These are phyloP conservation scores for Leuctra nigra DNA, from an alignment of 2,888 invertebrate species.

Conservation along the genomic window DNA sequence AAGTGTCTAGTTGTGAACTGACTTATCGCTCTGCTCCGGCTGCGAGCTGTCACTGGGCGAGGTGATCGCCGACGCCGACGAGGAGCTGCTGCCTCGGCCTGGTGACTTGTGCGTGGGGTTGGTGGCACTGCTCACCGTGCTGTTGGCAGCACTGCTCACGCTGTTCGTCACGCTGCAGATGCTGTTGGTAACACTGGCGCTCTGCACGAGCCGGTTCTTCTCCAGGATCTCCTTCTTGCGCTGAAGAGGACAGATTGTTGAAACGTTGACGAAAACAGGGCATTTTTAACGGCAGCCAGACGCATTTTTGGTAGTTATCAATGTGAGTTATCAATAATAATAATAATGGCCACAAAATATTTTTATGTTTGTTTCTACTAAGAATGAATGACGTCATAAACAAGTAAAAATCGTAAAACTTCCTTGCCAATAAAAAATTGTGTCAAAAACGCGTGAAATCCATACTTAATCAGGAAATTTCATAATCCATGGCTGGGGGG, in stretches of 20 bases:
- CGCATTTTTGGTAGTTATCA: too few relatives aligned
- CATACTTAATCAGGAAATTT: too few relatives aligned
- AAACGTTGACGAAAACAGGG: neutral
- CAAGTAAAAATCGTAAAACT: too few relatives aligned
- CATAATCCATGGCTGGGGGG: too few relatives aligned
- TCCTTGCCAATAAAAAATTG: too few relatives aligned
- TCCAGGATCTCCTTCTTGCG: conserved; percentile 42
- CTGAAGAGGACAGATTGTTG: too few relatives aligned
- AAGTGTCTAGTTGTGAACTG: neutral
- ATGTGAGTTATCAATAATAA: too few relatives aligned
- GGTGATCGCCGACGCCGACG: conserved; percentile 42
- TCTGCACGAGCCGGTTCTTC: conserved; percentile 33
- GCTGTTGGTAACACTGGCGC: conserved; percentile 14
- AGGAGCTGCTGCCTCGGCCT: conserved; percentile 33
- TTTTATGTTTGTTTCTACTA: too few relatives aligned
- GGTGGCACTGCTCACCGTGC: conserved; percentile 1
- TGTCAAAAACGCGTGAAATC: too few relatives aligned
- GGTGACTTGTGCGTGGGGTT: conserved; percentile 12
- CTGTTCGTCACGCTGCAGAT: conserved; percentile 10
- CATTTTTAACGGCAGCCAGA: too few relatives aligned
- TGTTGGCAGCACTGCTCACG: neutral
- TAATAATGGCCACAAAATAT: too few relatives aligned
- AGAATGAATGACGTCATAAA: too few relatives aligned
- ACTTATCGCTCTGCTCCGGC: conserved; percentile 30
- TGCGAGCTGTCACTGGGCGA: conserved; percentile 41